Evolutionary conservation across 1,140 invertebrate genomes (phyloP), one percentile per base, ranked within the genome.

Genomic region (Drosophila pallidifrons): DNA sequence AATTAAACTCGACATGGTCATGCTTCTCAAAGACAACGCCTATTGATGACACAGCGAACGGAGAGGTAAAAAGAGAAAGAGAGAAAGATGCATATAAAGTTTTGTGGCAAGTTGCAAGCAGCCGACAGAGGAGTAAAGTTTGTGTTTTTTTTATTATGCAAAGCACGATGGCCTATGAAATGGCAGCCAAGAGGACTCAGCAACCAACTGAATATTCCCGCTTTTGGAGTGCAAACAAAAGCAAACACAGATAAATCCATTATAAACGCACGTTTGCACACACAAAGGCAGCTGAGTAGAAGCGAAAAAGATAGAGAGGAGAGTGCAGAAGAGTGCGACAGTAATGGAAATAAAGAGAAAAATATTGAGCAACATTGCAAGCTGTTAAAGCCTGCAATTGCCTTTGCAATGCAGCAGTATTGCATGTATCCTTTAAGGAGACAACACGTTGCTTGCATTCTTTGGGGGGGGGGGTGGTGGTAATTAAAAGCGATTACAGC

Each of bases 401-500:
- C 35, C 30, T 25, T 38, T 49, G 28, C 30, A 20, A 43, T 13
- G 3, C n/a, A 7, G 6, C 10, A 7, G 41, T 10, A 11, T 3
- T 45, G 16, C 1, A 2, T 57, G 20, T n/a, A 41, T 25, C 7
- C 16, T 65, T 78, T 52, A 61, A 75, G 71, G 38, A 68, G 25
- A 43, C 51, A 25, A 45, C 15, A 11, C 11, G 5, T 43, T 43
- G 47, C 61, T 20, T 49, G 61, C 63, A 57, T 51, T 64, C 15
- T 13, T 38, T 10, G 35, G 35, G 43, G 15, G 15, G 15, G 15
- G 15, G 58, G 57, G 60, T 78, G 20, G 20, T 52, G 57, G 60
- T 78, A 75, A 80, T 80, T 80, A 78, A 75, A 78, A 71, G 55
- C 63, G 61, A 80, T 80, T 75, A 75, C 78, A 67, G 60, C 78